A percentile compares a stretch with the other conserved stretches of the same genome.
Evolutionary conservation across 2,113 vertebrate genomes (phyloP).

Genomic region (Gymnobelideus leadbeateri): DNA sequence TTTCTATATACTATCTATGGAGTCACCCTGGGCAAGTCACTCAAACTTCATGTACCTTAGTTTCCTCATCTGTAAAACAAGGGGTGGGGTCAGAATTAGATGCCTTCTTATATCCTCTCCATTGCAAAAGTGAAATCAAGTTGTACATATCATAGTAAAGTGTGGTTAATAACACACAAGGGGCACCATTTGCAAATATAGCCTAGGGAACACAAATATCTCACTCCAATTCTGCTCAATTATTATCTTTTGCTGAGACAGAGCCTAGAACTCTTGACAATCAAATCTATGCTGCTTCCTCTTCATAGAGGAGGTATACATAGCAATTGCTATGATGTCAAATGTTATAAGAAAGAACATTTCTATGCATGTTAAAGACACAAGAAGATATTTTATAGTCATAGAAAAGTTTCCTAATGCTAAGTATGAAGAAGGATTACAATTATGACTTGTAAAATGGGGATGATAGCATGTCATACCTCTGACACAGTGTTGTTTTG

Average conservation of each 20-base stretch:
- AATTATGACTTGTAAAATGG: not conserved
- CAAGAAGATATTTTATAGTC: not conserved
- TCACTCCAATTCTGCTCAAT: not conserved
- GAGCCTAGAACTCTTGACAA: not conserved
- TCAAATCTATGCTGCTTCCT: too few relatives aligned
- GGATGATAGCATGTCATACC: not conserved
- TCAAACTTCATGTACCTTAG: not conserved
- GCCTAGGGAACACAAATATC: not conserved
- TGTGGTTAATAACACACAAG: not conserved
- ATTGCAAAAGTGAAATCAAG: not conserved
- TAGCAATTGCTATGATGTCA: too few relatives aligned
- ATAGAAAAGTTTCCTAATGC: not conserved
- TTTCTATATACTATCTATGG: not conserved
- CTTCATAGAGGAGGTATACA: too few relatives aligned
- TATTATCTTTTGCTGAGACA: not conserved
- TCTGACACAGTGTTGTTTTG: not conserved
- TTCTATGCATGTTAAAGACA: not conserved
- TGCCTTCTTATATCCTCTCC: not conserved
- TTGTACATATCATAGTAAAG: not conserved
- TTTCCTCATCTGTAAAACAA: not conserved
- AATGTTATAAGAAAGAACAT: not conserved
- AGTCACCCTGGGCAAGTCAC: not conserved
- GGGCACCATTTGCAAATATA: not conserved
- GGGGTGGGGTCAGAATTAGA: not conserved
- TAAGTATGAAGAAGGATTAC: not conserved